phyloP scores from a whole-genome alignment of 2,797 vertebrate genomes.

The Peromyscus eremicus region DNA sequence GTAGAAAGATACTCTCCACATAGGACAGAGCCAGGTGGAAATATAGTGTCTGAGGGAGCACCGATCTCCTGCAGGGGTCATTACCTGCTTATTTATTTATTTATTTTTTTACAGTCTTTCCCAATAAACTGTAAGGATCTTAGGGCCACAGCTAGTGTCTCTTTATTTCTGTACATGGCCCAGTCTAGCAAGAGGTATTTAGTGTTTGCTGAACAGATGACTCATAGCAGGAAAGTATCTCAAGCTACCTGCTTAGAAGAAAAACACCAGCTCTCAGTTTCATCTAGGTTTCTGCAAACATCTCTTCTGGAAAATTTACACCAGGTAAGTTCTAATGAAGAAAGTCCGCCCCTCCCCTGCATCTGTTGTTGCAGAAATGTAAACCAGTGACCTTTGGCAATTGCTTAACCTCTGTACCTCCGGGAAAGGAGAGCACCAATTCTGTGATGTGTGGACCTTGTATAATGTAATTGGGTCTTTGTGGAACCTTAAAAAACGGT shows the following conservation, averaged over 20 bases:
- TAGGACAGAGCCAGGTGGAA: not conserved
- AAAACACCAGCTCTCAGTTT: not conserved
- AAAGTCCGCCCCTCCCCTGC: not conserved
- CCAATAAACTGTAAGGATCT: slow-evolving; percentile 28
- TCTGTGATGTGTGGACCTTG: slow-evolving; percentile 26
- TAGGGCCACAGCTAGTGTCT: not conserved
- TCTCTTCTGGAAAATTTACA: slow-evolving; percentile 43
- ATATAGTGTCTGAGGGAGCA: not conserved
- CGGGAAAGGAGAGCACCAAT: slow-evolving; percentile 49
- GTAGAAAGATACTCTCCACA: not conserved
- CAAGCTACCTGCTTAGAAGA: slow-evolving; percentile 6
- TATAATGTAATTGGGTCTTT: slow-evolving; percentile 54
- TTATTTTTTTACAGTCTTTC: slow-evolving; percentile 37
- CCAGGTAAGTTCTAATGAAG: slow-evolving; percentile 47
- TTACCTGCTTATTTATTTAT: not conserved
- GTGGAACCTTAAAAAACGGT: slow-evolving; percentile 32
- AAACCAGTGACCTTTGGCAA: slow-evolving; percentile 42
- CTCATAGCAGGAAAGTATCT: slow-evolving; percentile 52
- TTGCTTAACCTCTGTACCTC: slow-evolving; percentile 47
- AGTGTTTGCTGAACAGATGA: not conserved
- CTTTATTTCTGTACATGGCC: not conserved
- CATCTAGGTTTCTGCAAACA: slow-evolving; percentile 24
- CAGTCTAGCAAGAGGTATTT: not conserved
- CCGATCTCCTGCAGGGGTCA: not conserved
- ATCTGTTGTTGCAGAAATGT: slow-evolving; percentile 32